Evolutionary conservation across 1,140 invertebrate species (phyloP).

Genomic region (Geopemphigus sp.): DNA sequence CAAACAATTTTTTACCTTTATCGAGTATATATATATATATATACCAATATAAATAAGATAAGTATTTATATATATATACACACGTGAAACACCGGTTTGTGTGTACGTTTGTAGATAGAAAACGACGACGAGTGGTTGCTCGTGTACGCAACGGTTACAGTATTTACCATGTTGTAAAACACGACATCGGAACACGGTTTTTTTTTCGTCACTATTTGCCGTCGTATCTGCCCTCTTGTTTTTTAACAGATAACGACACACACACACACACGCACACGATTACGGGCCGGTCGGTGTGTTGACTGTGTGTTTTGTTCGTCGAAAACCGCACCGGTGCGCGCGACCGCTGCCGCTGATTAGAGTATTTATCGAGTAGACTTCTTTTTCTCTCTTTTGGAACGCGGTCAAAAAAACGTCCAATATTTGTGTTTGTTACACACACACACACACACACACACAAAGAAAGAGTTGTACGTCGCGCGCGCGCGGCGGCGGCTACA

Average conservation of each 20-base stretch:
- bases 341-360: slow-evolving; percentile 37
- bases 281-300: slow-evolving; percentile 24
- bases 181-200: slow-evolving; percentile 29
- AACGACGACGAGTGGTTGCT: slow-evolving; percentile 26
- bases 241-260: slow-evolving; percentile 42
- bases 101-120: slow-evolving; percentile 16
- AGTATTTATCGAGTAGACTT: slow-evolving; percentile 33
- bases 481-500: neutral
- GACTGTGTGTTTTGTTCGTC: neutral
- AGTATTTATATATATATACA: neutral
- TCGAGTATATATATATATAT: neutral
- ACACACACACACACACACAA: too few species aligned
- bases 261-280: slow-evolving; percentile 11
- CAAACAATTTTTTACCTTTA: slow-evolving; percentile 33
- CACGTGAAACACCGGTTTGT: slow-evolving; percentile 6
- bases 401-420: slow-evolving; percentile 36
- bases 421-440: slow-evolving; percentile 41
- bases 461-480: slow-evolving; percentile 7
- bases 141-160: neutral
- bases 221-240: slow-evolving; percentile 46
- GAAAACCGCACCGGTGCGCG: slow-evolving; percentile 15
- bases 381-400: slow-evolving; percentile 1
- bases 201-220: slow-evolving; percentile 32
- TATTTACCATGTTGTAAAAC: slow-evolving; percentile 49
- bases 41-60: slow-evolving; percentile 33